These are phyloP conservation scores for Axis porcinus DNA, from an alignment of 2,113 vertebrate species.

Conservation along the genomic window DNA sequence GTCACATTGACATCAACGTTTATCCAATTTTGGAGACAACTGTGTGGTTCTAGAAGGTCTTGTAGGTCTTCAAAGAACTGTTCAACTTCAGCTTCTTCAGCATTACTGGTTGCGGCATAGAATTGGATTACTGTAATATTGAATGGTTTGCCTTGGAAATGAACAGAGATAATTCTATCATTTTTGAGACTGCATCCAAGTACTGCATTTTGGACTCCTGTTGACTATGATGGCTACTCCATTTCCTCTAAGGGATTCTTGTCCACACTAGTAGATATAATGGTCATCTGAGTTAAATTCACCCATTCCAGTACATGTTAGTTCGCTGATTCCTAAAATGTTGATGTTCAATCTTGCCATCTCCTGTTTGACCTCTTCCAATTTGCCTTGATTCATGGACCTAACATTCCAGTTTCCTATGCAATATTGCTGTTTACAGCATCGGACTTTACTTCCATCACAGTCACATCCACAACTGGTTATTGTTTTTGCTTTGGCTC, in stretches of 20 bases:
- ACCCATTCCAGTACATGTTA: neutral
- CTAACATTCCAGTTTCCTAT: neutral
- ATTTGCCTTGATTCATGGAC: neutral
- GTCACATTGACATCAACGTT: neutral
- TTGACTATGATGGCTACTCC: neutral
- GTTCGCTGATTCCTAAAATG: neutral
- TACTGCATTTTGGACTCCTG: neutral
- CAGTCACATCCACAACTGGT: neutral
- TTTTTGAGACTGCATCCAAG: neutral
- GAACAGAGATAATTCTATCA: neutral
- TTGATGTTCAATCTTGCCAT: neutral
- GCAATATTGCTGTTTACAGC: neutral
- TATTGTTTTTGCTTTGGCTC: neutral
- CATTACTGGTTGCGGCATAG: neutral
- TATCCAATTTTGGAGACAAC: neutral
- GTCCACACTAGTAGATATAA: neutral
- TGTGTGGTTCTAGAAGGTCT: neutral
- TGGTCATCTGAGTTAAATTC: neutral
- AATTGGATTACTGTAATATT: neutral
- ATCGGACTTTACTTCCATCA: neutral
- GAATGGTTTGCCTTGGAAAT: neutral
- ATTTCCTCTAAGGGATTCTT: neutral
- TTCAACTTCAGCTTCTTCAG: neutral
- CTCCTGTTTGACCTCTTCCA: neutral
- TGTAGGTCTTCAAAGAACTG: neutral